phyloP scores from a whole-genome alignment of 1,140 invertebrate genomes.

The Sycophaga agraensis region DNA sequence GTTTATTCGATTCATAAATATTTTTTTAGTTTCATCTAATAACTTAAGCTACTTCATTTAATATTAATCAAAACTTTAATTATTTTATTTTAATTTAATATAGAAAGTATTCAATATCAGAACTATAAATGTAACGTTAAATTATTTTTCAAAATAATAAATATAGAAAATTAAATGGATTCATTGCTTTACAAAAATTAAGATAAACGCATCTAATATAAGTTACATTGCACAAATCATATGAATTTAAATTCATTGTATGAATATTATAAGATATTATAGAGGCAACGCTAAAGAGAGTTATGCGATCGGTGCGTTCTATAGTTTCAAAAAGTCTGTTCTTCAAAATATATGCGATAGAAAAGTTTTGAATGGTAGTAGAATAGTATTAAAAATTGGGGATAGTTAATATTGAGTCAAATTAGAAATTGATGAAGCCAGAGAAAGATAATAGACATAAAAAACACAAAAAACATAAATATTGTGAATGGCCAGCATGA shows the following conservation, averaged over 20 bases:
- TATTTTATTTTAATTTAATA: no score
- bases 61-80: no score
- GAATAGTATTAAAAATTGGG: background rate
- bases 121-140: background rate
- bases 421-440: background rate
- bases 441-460: background rate
- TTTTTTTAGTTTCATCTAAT: no score
- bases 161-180: background rate
- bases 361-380: background rate
- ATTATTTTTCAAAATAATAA: background rate
- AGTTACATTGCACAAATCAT: no score
- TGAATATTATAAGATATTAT: no score
- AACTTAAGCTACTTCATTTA: no score
- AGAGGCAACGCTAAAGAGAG: slow-evolving; percentile 1
- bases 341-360: background rate
- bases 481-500: slow-evolving; percentile 57
- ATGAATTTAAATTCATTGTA: no score
- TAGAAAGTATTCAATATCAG: no score
- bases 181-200: background rate
- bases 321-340: background rate
- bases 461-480: slow-evolving; percentile 22
- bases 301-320: background rate
- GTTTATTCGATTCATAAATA: no score
- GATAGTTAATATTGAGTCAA: background rate
- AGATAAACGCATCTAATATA: no score